Conservation (phyloP, 2,888 invertebrate genomes). For the Agrotis exclamationis region DNA sequence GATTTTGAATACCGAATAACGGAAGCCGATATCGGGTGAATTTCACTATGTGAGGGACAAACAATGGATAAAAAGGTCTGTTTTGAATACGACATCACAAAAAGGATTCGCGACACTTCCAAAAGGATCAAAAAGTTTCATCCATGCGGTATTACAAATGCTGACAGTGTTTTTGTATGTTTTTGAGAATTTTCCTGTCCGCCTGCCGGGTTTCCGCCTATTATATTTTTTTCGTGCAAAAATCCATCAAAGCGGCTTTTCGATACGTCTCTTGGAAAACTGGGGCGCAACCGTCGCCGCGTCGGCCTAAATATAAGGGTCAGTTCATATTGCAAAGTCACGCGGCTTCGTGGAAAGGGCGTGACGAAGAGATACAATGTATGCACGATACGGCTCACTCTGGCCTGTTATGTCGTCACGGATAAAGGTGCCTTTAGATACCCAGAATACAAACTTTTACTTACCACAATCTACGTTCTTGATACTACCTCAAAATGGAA, state of each 20-base stretch:
- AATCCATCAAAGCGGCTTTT: constrained; percentile 51
- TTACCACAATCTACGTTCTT: neutral
- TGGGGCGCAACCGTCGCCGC: constrained; percentile 62
- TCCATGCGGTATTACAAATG: constrained; percentile 19
- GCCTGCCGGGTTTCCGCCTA: neutral
- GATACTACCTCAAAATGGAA: neutral
- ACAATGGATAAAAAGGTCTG: constrained; percentile 29
- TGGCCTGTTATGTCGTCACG: constrained; percentile 36
- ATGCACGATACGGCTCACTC: constrained; percentile 45
- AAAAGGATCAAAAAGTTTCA: constrained; percentile 35
- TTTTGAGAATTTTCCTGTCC: constrained; percentile 19
- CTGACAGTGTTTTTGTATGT: constrained; percentile 16
- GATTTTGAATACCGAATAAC: constrained; percentile 23
- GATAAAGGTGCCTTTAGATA: constrained; percentile 41
- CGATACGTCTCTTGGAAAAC: constrained; percentile 64
- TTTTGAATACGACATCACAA: constrained; percentile 28
- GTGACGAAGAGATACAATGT: constrained; percentile 55
- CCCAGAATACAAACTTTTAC: constrained; percentile 10
- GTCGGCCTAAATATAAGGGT: constrained; percentile 69
- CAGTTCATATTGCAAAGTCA: constrained; percentile 69
- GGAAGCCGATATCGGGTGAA: constrained; percentile 9
- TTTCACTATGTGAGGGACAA: constrained; percentile 14
- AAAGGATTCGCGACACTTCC: constrained; percentile 11
- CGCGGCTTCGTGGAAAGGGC: constrained; percentile 60
- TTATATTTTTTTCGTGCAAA: constrained; percentile 53